phyloP scores from a whole-genome alignment of 2,888 invertebrate species.

The Dendrolimus houi region DNA sequence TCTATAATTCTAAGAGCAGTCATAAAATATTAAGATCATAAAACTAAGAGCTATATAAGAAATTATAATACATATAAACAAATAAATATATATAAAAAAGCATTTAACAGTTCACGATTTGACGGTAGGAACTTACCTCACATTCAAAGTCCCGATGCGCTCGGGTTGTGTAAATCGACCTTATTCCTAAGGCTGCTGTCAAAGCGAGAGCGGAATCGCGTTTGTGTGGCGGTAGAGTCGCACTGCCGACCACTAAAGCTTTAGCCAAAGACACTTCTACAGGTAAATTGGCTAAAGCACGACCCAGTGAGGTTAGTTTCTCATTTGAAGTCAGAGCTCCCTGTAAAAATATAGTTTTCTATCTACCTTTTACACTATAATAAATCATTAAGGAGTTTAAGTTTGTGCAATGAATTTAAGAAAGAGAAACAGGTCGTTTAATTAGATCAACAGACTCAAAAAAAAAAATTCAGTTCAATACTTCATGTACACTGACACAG shows the following conservation, averaged over 20 bases:
- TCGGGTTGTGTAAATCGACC: conserved; percentile 93
- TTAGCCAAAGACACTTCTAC: conserved; percentile 97
- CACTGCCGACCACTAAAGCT: conserved; percentile 93
- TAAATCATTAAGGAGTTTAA: no score
- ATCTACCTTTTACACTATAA: no score
- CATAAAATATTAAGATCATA: no score
- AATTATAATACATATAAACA: no score
- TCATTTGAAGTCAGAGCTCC: conserved; percentile 88
- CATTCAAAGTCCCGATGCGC: conserved; percentile 91
- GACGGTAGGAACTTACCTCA: conserved; percentile 67
- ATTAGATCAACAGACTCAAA: no score
- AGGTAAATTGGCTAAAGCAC: conserved; percentile 91
- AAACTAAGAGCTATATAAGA: no score
- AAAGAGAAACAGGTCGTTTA: no score
- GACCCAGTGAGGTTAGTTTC: conserved; percentile 90
- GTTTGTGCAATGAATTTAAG: no score
- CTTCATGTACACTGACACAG: no score
- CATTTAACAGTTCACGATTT: background rate
- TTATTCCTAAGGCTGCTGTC: conserved; percentile 94
- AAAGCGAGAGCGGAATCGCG: conserved; percentile 86
- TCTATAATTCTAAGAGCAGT: no score
- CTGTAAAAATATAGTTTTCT: conserved; percentile 61
- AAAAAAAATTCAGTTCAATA: no score
- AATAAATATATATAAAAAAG: no score
- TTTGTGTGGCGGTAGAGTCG: conserved; percentile 89